Conservation (phyloP, 2,888 invertebrate species). For the Sinohyriopsis cumingii region DNA sequence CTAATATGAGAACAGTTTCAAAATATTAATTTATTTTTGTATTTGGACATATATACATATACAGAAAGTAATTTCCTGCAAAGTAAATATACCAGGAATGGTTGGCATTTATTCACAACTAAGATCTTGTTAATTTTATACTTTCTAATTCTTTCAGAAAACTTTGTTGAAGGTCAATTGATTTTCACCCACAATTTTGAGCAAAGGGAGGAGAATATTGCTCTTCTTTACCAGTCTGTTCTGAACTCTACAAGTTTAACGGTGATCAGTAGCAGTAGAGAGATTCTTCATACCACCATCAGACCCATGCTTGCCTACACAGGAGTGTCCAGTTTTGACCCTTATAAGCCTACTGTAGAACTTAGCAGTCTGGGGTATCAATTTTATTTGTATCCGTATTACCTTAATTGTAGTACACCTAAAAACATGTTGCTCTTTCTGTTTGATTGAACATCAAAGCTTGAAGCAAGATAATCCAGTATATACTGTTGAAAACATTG, state of each 20-base stretch:
- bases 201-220: conserved; percentile 13
- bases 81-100: too few species aligned
- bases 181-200: conserved; percentile 38
- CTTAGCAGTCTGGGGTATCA: conserved; percentile 48
- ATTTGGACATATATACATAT: too few species aligned
- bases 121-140: neutral
- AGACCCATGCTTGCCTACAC: conserved; percentile 50
- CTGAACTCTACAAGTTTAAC: conserved; percentile 15
- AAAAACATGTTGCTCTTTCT: too few species aligned
- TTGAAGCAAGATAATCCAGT: too few species aligned
- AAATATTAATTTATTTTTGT: too few species aligned
- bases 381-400: too few species aligned
- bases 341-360: conserved; percentile 28
- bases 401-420: too few species aligned
- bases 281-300: conserved; percentile 30
- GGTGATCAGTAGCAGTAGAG: conserved; percentile 20
- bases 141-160: conserved; percentile 25
- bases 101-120: too few species aligned
- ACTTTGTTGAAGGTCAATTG: conserved; percentile 48
- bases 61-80: too few species aligned
- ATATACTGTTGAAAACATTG: too few species aligned
- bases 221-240: conserved; percentile 22
- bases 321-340: conserved; percentile 52
- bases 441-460: too few species aligned
- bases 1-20: too few species aligned